Evolutionary conservation across 2,797 vertebrate genomes (phyloP).

Genomic region (Trachops cirrhosus): DNA sequence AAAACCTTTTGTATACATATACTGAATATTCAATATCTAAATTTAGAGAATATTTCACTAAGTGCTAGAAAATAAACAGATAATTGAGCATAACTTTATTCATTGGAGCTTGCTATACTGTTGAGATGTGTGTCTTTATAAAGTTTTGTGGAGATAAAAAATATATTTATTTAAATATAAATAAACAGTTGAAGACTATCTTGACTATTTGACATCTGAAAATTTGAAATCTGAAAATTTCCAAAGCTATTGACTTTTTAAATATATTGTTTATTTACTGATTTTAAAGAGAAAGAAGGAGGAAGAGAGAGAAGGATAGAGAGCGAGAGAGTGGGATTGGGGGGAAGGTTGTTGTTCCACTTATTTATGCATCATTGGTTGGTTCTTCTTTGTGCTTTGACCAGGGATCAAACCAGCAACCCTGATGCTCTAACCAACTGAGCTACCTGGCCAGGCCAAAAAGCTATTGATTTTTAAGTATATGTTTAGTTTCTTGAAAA

Average conservation of each 20-base stretch:
- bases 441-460: background rate
- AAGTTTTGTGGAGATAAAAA: background rate
- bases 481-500: conserved; percentile 1
- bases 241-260: background rate
- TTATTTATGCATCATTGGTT: no score
- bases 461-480: background rate
- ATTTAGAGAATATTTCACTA: background rate
- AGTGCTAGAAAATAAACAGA: background rate
- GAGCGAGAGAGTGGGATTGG: no score
- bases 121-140: background rate
- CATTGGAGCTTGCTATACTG: background rate
- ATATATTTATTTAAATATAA: background rate
- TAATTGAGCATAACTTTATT: background rate
- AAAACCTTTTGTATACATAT: background rate
- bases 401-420: no score
- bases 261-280: no score
- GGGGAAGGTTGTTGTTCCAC: no score
- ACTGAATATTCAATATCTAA: background rate
- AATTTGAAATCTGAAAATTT: background rate
- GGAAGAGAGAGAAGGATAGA: no score
- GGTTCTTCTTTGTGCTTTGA: no score
- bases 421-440: no score
- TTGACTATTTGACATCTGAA: background rate
- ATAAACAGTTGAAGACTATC: background rate
- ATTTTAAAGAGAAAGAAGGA: no score